phyloP scores from a whole-genome alignment of 2,797 vertebrate species.

The Ciconia nigra region DNA sequence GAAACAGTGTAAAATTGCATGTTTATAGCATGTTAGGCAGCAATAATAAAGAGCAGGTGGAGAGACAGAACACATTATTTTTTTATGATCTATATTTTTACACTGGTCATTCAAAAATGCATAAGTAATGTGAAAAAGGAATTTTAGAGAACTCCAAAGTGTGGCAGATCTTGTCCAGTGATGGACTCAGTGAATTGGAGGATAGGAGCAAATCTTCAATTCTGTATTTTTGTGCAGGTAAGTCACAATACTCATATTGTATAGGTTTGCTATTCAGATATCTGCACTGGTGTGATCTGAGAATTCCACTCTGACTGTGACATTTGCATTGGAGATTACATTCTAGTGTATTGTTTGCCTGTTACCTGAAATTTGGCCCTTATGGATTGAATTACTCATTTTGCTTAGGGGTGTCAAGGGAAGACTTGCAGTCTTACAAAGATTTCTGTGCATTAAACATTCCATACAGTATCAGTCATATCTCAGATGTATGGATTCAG shows the following conservation, averaged over 20 bases:
- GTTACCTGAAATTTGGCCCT: neutral
- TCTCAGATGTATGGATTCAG: neutral
- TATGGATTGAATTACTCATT: neutral
- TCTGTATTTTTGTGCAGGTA: neutral
- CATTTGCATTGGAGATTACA: neutral
- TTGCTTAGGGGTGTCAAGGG: neutral
- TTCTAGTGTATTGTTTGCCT: neutral
- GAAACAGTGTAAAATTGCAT: neutral
- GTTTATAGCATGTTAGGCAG: neutral
- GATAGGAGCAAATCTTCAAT: neutral
- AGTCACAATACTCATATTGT: neutral
- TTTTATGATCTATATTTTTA: neutral
- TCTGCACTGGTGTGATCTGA: neutral
- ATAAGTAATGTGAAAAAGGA: neutral
- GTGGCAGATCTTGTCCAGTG: neutral
- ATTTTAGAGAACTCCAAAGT: neutral
- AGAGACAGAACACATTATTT: neutral
- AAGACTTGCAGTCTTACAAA: neutral
- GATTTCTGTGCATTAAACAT: neutral
- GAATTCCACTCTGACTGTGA: neutral
- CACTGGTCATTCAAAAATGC: neutral
- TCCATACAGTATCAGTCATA: neutral
- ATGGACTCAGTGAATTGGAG: neutral
- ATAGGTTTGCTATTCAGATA: neutral
- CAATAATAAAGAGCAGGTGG: neutral